Evolutionary conservation across 2,113 vertebrate genomes (phyloP).

Genomic region (Tragulus kanchil): DNA sequence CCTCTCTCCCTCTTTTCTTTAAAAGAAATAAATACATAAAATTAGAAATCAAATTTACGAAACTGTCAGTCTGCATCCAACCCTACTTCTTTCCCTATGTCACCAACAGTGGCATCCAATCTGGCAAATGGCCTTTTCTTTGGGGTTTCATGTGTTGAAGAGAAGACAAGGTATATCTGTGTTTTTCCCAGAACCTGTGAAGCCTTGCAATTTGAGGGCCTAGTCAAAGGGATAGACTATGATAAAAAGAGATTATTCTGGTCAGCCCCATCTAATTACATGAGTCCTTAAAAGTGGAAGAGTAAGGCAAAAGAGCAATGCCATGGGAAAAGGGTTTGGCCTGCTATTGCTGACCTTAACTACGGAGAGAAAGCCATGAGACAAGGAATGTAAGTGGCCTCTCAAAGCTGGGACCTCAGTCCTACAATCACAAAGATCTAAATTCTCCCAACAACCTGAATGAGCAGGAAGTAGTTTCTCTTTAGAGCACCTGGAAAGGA

Average conservation of each 20-base stretch:
- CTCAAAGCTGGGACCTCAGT: not conserved
- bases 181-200: not conserved
- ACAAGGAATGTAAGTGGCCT: too few species aligned
- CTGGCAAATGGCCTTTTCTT: conserved; percentile 58
- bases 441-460: not conserved
- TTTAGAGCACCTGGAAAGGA: not conserved
- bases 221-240: not conserved
- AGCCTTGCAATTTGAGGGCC: fast-evolving
- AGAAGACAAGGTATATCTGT: fast-evolving
- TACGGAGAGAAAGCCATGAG: not conserved
- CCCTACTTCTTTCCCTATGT: conserved; percentile 75
- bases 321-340: not conserved
- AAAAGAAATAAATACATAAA: conserved; percentile 82
- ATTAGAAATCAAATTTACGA: conserved; percentile 69
- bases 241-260: not conserved
- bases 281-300: not conserved
- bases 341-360: not conserved
- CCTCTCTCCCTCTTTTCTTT: conserved; percentile 82
- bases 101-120: conserved; percentile 78
- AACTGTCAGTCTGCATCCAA: conserved; percentile 57
- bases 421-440: not conserved
- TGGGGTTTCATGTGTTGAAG: not conserved
- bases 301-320: too few species aligned
- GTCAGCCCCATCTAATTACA: not conserved
- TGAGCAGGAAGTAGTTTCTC: not conserved